Evolutionary conservation across 2,797 vertebrate species (phyloP), one percentile per base, ranked within the genome.

Genomic region (Smutsia gigantea): DNA sequence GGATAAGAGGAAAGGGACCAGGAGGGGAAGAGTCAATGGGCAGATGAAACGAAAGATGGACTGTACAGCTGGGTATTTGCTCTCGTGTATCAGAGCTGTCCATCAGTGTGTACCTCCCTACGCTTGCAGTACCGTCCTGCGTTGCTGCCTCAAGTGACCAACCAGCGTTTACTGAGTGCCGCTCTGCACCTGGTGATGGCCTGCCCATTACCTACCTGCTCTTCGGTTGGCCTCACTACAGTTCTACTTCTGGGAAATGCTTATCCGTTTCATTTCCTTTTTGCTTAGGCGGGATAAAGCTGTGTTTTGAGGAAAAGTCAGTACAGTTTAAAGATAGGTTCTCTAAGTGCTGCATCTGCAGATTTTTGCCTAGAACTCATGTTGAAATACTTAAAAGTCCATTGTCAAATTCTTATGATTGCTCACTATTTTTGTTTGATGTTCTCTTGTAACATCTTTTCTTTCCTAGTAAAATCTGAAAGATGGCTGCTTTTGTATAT

Each of bases 271-370:
- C 17, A 13, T 34, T 39, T 77, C n/a, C 18, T 77, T 77, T 86
- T 34, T 64, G 34, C 31, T 19, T 75, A 1, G 5, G n/a, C 25
- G 42, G 71, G 27, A 15, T 81, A 88, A 81, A 71, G 23, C 66
- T 92, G 7, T 55, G 25, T 74, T 90, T 92, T 55, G 64, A 94
- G 17, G 59, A 39, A 87, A 94, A 93, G 15, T 14, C 10, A 83
- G 5, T 34, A 27, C 0, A 42, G 31, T 74, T 94, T 68, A 83
- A 95, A 78, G 23, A 59, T 7, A 78, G 37, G 23, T 49, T 86
- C 27, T 87, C 18, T 46, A 39, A 27, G 13, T 72, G 4, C 8
- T 17, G 2, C 61, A 12, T 57, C 7, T 72, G 77, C 18, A 77
- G 39, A 71, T 63, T 57, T 46, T 51, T 66, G 27, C 82, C 90